Base-by-base conservation (phyloP, 2,888 invertebrate species). In the Brenthis daphne region DNA sequence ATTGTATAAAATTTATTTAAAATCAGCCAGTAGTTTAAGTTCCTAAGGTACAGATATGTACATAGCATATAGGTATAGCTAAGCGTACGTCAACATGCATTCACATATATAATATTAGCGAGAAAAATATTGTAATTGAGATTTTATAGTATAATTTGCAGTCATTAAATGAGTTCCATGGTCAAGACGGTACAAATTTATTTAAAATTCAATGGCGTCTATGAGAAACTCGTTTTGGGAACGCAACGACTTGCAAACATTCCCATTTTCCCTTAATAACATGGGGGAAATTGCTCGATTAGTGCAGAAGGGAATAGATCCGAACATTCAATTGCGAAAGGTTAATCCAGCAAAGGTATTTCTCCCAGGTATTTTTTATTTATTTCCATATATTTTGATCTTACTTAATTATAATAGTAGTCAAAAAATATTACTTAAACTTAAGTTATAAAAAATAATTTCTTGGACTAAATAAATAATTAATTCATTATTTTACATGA, bases 191-290 rank as follows among this genome's bases (percentile, higher is more conserved):
- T 60, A 29, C 29, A 88, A 89, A 87, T 88, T 89, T 88, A 89
- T 91, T 89, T 90, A 91, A 90, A 90, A 91, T 90, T 90, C 89
- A 90, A 88, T 89, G 86, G 85, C 87, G 82, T 87, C 89, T 88
- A 88, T 89, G 89, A 89, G 88, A 85, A 89, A 87, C 86, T 88
- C 88, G 85, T 88, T 87, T 80, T 82, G 80, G 81, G 85, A 88
- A 89, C 88, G 89, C 88, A 90, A 89, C 87, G 89, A 87, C 84
- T 89, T 90, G 89, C 83, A 86, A 90, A 89, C 86, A 87, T 88
- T 87, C 87, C 88, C 88, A 87, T 90, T 90, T 87, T 82, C 83
- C 88, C 85, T 89, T 90, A 89, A 90, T 90, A 90, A 90, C 88
- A 88, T 86, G 86, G 83, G 86, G 89, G 85, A 89, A 87, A 90